phyloP scores from a whole-genome alignment of 2,113 vertebrate species.

The Neolamprologus fasciatus region DNA sequence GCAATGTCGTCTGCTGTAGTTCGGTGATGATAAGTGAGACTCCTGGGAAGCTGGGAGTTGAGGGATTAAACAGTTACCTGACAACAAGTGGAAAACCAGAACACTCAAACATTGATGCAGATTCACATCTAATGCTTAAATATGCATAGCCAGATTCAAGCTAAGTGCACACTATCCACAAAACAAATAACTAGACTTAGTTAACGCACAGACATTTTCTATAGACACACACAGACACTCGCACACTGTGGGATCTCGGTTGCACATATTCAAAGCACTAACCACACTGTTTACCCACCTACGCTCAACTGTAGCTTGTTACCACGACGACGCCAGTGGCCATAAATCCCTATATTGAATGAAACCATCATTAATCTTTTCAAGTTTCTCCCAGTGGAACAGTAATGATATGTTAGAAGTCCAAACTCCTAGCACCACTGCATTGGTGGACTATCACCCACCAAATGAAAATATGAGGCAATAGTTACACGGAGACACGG shows the following conservation, averaged over 20 bases:
- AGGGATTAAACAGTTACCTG: not conserved
- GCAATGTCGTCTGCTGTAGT: not conserved
- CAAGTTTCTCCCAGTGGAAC: slow-evolving; percentile 32
- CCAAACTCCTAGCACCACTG: slow-evolving; percentile 19
- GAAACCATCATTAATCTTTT: slow-evolving; percentile 59
- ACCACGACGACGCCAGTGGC: slow-evolving; percentile 46
- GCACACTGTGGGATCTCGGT: not conserved
- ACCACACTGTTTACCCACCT: slow-evolving; percentile 60
- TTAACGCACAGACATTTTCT: not conserved
- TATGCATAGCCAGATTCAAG: not conserved
- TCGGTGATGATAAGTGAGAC: not conserved
- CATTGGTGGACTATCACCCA: slow-evolving; percentile 43
- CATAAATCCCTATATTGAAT: slow-evolving; percentile 43
- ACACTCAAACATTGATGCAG: not conserved
- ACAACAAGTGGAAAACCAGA: not conserved
- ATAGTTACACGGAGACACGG: not conserved
- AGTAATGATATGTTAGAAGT: slow-evolving; percentile 58
- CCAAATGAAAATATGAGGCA: slow-evolving; percentile 47
- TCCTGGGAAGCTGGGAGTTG: not conserved
- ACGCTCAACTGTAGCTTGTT: slow-evolving; percentile 47
- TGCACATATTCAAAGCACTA: slow-evolving; percentile 26
- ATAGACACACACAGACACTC: not conserved
- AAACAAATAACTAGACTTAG: not conserved
- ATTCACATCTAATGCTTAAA: not conserved
- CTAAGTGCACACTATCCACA: not conserved